Evolutionary conservation across 2,888 invertebrate species (phyloP).

Genomic region (Ochlodes sylvanus): DNA sequence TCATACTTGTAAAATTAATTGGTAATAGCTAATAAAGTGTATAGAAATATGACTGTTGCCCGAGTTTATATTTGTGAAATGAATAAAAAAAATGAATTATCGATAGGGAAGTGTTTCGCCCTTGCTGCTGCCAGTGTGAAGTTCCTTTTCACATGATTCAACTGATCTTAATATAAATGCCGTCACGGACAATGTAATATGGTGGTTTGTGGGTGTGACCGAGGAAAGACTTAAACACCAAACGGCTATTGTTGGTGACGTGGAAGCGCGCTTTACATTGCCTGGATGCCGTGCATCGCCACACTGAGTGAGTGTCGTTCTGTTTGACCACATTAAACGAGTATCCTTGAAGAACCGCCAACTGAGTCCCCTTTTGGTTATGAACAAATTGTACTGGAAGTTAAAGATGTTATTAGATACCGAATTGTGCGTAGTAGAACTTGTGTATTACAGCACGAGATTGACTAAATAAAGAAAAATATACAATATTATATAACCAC

Average conservation of each 20-base stretch:
- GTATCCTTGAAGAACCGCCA: constrained; percentile 45
- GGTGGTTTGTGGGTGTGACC: background rate
- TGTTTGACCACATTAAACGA: constrained; percentile 38
- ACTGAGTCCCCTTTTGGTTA: constrained; percentile 43
- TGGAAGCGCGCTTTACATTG: constrained; percentile 69
- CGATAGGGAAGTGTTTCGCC: too few species aligned
- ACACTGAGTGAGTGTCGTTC: constrained; percentile 22
- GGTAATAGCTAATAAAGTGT: too few species aligned
- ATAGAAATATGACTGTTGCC: too few species aligned
- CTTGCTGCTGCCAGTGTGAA: too few species aligned
- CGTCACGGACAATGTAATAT: background rate
- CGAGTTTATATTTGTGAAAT: too few species aligned
- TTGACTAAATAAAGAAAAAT: too few species aligned
- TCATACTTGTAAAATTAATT: too few species aligned
- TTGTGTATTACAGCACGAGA: too few species aligned
- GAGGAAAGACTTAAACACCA: background rate
- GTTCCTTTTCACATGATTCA: too few species aligned
- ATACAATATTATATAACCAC: too few species aligned
- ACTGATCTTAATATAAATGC: background rate
- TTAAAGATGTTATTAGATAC: background rate
- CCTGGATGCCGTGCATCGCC: constrained; percentile 43
- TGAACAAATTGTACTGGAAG: constrained; percentile 45
- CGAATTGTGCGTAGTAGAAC: too few species aligned
- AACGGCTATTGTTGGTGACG: background rate
- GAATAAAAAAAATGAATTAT: too few species aligned